These are phyloP conservation scores for Lithobius niger DNA, from an alignment of 1,140 invertebrate species.

Conservation along the genomic window DNA sequence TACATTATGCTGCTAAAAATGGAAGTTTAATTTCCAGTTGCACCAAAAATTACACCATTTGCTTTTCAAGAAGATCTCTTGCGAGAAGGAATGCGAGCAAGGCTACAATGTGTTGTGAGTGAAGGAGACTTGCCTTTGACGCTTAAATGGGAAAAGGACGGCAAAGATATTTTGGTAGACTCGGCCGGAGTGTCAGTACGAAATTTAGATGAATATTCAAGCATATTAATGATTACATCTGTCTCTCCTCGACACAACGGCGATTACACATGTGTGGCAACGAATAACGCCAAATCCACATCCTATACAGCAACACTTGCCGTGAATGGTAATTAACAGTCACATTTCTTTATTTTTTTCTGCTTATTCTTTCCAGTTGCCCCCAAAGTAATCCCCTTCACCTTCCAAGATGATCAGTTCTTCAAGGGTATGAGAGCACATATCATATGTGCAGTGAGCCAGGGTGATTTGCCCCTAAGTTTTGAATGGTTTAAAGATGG, in stretches of 20 bases:
- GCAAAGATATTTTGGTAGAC: slow-evolving; percentile 38
- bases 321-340: slow-evolving; percentile 32
- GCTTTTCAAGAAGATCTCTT: neutral
- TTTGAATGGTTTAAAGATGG: slow-evolving; percentile 67
- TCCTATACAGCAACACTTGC: slow-evolving; percentile 42
- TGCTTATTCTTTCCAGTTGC: slow-evolving; percentile 48
- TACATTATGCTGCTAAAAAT: neutral
- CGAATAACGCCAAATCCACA: slow-evolving; percentile 18
- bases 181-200: slow-evolving; percentile 44
- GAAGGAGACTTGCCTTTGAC: slow-evolving; percentile 85
- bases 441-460: slow-evolving; percentile 68
- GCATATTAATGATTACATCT: slow-evolving; percentile 71
- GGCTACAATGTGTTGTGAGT: slow-evolving; percentile 79
- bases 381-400: slow-evolving; percentile 69
- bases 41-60: neutral
- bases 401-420: slow-evolving; percentile 56
- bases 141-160: slow-evolving; percentile 60
- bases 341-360: neutral
- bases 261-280: slow-evolving; percentile 76
- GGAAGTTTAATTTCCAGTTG: neutral
- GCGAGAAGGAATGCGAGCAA: slow-evolving; percentile 29
- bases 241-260: slow-evolving; percentile 65
- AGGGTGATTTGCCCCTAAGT: slow-evolving; percentile 57
- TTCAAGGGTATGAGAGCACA: slow-evolving; percentile 69
- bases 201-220: slow-evolving; percentile 69